Evolutionary conservation across 2,888 invertebrate genomes (phyloP).

Genomic region (Mayetiola destructor): DNA sequence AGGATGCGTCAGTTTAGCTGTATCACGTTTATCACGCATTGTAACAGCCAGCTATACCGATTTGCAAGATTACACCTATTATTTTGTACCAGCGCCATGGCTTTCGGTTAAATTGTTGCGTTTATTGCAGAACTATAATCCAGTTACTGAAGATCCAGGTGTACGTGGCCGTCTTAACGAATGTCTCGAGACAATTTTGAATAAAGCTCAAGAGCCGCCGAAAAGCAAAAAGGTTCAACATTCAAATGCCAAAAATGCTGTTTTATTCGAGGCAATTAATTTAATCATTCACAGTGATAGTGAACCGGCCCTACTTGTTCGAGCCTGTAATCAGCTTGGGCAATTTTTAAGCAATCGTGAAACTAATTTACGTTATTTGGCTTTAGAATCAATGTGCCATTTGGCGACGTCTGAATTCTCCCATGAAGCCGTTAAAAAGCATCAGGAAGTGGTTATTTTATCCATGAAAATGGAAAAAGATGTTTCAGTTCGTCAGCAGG

Average conservation of each 20-base stretch:
- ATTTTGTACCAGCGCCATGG: conserved; percentile 99
- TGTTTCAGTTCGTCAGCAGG: conserved; percentile 93
- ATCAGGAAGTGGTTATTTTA: conserved; percentile 96
- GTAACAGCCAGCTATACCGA: conserved; percentile 98
- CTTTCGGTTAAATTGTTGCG: conserved; percentile 92
- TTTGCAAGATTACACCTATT: conserved; percentile 98
- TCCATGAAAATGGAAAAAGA: conserved; percentile 99
- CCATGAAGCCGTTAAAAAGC: conserved; percentile 98
- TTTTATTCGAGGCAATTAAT: conserved; percentile 98
- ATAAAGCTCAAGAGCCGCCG: conserved; percentile 98
- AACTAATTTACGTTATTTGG: conserved; percentile 93
- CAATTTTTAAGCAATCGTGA: conserved; percentile 95
- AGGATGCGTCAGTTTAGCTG: conserved; percentile 95
- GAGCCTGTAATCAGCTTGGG: conserved; percentile 97
- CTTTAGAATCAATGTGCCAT: conserved; percentile 98
- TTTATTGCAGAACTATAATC: conserved; percentile 94
- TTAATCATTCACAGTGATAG: conserved; percentile 98
- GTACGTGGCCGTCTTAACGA: conserved; percentile 92
- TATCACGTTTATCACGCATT: conserved; percentile 93
- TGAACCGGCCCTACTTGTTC: conserved; percentile 89
- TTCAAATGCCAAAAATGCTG: conserved; percentile 99
- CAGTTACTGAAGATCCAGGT: conserved; percentile 91
- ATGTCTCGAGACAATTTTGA: conserved; percentile 93
- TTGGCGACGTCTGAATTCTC: conserved; percentile 98
- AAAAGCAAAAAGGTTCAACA: conserved; percentile 99